Evolutionary conservation across 2,113 vertebrate species (phyloP), one percentile per base, ranked within the genome.

Genomic region (Halichoerus grypus): DNA sequence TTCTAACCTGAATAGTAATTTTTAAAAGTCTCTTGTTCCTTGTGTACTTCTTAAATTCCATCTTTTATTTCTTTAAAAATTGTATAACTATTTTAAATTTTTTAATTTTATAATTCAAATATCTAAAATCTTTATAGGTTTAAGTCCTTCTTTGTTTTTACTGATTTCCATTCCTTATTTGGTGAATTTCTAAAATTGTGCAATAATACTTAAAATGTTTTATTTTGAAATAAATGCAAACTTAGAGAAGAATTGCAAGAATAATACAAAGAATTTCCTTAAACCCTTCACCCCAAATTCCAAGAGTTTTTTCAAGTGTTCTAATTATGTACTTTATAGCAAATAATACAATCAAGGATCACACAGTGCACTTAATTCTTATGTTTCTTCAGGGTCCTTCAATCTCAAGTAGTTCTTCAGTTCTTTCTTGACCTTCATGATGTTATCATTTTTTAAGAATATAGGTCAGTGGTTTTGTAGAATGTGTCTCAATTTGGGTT

Each of bases 211-310:
- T 16, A 1, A 55, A 61, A 55, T n/a, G 18, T 63, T 74, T 92
- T 65, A 72, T 57, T 80, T 72, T 72, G 12, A 91, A 95, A 83
- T 91, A 95, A 87, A 65, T 96, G 82, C 21, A 88, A 81, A 79
- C 33, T 65, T 80, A 89, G 8, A 82, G 59, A 88, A 55, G 36
- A 76, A 63, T 12, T 63, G 33, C 33, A 59, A 76, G 31, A 88
- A 36, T 53, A 92, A 51, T 61, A 77, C 46, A 67, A 69, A 91
- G 33, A 84, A 84, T 83, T 72, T 55, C 71, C 33, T 89, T 67
- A 83, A 2, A 31, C 5, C 3, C 22, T 63, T 51, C 61, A 80
- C 22, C 16, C 31, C 86, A 53, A 90, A 95, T 31, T 3, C 22
- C 1, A 39, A 85, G 22, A 95, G 15, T 69, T 82, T 84, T n/a